Conservation (phyloP, 2,113 vertebrate species). For the Eonycteris spelaea region DNA sequence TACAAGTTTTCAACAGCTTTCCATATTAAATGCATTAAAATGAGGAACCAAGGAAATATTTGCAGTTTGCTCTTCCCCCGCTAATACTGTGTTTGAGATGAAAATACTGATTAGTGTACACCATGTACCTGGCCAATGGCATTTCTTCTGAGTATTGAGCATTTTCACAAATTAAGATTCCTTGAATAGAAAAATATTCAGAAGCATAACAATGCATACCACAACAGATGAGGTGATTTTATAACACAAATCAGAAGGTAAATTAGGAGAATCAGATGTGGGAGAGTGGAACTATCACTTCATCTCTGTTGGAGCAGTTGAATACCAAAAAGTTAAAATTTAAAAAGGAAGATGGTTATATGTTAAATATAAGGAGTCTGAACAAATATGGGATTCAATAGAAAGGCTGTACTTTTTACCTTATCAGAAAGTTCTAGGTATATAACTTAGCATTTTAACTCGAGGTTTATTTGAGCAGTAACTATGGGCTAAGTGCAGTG, state of each 20-base stretch:
- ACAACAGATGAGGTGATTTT: background rate
- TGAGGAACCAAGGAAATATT: background rate
- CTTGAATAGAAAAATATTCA: constrained; percentile 25
- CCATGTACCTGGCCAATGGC: background rate
- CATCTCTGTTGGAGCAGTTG: background rate
- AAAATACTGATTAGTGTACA: background rate
- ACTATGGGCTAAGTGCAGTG: background rate
- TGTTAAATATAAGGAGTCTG: background rate
- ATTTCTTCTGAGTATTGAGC: constrained; percentile 26
- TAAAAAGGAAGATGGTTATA: background rate
- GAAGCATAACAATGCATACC: background rate
- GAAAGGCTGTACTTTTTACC: background rate
- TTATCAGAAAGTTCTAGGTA: background rate
- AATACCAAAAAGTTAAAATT: background rate
- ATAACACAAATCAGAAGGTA: background rate
- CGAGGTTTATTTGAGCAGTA: background rate
- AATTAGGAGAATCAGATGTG: background rate
- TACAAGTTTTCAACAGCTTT: background rate
- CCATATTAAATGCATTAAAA: background rate
- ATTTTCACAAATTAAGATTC: constrained; percentile 49
- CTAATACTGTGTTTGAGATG: background rate
- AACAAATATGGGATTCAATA: background rate
- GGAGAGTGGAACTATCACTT: background rate
- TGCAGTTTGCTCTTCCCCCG: background rate
- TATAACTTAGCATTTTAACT: constrained; percentile 12